These are phyloP conservation scores for Rhimphoctona megacephalus DNA, from an alignment of 2,888 invertebrate species.

Conservation along the genomic window DNA sequence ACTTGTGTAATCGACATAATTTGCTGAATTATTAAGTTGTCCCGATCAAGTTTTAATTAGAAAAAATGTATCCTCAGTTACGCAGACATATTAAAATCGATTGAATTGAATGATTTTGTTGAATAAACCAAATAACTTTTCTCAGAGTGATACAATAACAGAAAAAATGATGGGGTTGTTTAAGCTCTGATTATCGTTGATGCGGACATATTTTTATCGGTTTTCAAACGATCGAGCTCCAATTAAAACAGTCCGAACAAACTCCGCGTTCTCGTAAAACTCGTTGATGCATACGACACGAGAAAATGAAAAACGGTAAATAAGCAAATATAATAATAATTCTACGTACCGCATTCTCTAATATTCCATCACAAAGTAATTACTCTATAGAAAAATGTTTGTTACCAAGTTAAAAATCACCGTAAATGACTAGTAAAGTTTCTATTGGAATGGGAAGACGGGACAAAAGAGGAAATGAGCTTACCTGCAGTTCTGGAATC, in stretches of 20 bases:
- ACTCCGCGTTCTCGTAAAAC: conserved; percentile 23
- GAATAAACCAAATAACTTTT: not conserved
- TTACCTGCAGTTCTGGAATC: conserved; percentile 50
- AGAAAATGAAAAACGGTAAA: conserved; percentile 23
- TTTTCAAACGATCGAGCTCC: conserved; percentile 45
- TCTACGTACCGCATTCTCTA: conserved; percentile 53
- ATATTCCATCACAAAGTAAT: conserved; percentile 38
- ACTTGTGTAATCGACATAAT: not conserved
- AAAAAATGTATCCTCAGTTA: not conserved
- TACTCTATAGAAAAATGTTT: conserved; percentile 14
- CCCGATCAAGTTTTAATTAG: not conserved
- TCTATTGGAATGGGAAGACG: not conserved
- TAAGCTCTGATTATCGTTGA: not conserved
- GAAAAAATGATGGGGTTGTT: not conserved
- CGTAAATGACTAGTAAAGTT: conserved; percentile 31
- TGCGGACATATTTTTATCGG: not conserved
- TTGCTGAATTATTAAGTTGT: not conserved
- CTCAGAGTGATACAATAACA: not conserved
- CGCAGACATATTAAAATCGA: not conserved
- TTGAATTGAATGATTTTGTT: not conserved
- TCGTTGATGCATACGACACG: conserved; percentile 11
- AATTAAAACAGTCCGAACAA: conserved; percentile 31
- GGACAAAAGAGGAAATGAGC: conserved; percentile 23
- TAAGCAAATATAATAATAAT: conserved; percentile 10
- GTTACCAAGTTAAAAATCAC: conserved; percentile 49